Conservation (phyloP, 2,888 invertebrate species). For the Stenodema calcarata region DNA sequence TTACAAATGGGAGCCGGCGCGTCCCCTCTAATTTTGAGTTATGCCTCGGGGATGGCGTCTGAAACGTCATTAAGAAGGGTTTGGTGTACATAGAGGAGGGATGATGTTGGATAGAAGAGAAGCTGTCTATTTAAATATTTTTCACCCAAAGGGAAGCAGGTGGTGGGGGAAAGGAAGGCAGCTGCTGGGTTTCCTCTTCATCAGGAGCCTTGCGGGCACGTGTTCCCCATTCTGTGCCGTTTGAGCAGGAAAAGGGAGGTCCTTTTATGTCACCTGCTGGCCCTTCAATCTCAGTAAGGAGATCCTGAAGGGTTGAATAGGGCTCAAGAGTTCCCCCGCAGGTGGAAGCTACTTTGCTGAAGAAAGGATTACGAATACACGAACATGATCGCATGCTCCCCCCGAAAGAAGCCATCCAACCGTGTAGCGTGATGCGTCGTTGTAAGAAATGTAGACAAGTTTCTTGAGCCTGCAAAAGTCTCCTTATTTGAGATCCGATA, state of each 20-base stretch:
- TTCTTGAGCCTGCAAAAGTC: too few relatives aligned
- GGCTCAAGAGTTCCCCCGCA: background rate
- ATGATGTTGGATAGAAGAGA: background rate
- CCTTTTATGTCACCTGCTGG: slow-evolving; percentile 38
- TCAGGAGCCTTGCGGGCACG: slow-evolving; percentile 19
- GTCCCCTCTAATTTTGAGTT: background rate
- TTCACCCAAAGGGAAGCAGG: slow-evolving; percentile 13
- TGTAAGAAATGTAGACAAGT: too few relatives aligned
- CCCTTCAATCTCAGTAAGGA: slow-evolving; percentile 5
- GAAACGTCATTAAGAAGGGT: background rate
- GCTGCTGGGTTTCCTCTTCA: slow-evolving; percentile 26
- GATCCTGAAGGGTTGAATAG: background rate
- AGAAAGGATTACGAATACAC: background rate
- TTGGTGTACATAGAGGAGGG: background rate
- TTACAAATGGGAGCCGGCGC: slow-evolving; percentile 17
- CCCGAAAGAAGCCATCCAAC: background rate
- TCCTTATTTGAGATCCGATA: too few relatives aligned
- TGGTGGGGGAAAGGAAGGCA: slow-evolving; percentile 7
- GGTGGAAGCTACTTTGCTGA: background rate
- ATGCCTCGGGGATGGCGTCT: slow-evolving; percentile 19
- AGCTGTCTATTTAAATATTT: slow-evolving; percentile 35
- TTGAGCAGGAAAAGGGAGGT: slow-evolving; percentile 31
- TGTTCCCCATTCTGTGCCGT: slow-evolving; percentile 15
- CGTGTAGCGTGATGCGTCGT: too few relatives aligned
- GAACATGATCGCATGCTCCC: background rate